A percentile compares a stretch with the other conserved stretches of the same genome.
Evolutionary conservation across 2,113 vertebrate species (phyloP).

Genomic region (Sylvilagus bachmani): DNA sequence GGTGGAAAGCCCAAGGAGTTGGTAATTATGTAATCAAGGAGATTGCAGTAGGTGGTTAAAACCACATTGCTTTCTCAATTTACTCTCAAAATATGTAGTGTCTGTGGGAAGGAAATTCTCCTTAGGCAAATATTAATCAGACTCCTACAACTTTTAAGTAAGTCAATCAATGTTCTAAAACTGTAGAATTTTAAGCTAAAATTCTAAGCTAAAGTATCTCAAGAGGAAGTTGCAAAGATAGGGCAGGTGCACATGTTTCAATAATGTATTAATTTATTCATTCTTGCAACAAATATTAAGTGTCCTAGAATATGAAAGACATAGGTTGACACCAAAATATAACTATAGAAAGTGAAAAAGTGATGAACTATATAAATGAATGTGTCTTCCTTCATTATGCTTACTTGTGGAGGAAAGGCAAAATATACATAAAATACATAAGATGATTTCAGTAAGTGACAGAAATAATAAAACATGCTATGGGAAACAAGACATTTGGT

Average conservation of each 20-base stretch:
- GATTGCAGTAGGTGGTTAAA: slow-evolving; percentile 39
- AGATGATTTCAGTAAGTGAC: neutral
- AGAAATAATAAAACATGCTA: neutral
- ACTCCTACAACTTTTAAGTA: neutral
- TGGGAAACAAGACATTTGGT: neutral
- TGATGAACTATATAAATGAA: neutral
- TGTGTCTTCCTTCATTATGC: neutral
- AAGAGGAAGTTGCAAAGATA: neutral
- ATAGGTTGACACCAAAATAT: neutral
- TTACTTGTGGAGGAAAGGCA: neutral
- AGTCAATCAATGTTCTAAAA: neutral
- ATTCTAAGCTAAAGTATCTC: neutral
- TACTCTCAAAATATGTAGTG: slow-evolving; percentile 15
- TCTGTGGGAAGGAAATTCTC: neutral
- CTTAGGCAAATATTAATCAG: slow-evolving; percentile 38
- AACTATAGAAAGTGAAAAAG: neutral
- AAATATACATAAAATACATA: neutral
- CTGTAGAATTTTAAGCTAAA: neutral
- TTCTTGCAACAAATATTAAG: slow-evolving; percentile 4
- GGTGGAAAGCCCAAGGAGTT: slow-evolving; percentile 9
- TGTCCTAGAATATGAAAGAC: neutral
- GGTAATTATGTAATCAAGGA: slow-evolving; percentile 50
- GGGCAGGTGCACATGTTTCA: neutral
- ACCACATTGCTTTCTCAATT: neutral
- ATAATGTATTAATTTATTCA: neutral